Percentiles rank a stretch among this genome's conserved stretches.
Conservation (phyloP, 1,140 invertebrate genomes). For the Leptestheria dahalacensis region DNA sequence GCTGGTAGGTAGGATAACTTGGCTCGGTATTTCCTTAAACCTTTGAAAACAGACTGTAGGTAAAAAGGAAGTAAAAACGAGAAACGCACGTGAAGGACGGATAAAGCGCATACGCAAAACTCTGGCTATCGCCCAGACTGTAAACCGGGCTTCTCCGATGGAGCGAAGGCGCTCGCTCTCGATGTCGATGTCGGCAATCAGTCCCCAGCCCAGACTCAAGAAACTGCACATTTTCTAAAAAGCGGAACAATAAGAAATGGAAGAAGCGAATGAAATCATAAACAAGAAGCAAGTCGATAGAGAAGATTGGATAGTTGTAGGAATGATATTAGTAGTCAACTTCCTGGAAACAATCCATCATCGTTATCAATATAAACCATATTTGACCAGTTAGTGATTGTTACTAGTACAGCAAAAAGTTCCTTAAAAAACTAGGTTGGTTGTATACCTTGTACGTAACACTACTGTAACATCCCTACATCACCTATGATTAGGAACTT, state of each 20-base stretch:
- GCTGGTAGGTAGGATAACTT: slow-evolving; percentile 37
- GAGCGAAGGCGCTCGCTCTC: slow-evolving; percentile 82
- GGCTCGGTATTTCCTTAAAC: slow-evolving; percentile 35
- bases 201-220: slow-evolving; percentile 83
- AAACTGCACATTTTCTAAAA: slow-evolving; percentile 71
- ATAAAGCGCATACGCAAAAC: slow-evolving; percentile 29
- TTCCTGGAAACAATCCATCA: no score
- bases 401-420: no score
- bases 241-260: slow-evolving; percentile 17
- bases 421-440: no score
- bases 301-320: no score
- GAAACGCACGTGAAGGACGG: not conserved
- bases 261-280: not conserved
- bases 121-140: slow-evolving; percentile 75
- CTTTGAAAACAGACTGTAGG: slow-evolving; percentile 27
- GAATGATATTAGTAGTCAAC: no score
- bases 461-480: no score
- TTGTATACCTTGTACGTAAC: no score
- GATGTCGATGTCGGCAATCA: slow-evolving; percentile 90
- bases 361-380: no score
- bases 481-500: no score
- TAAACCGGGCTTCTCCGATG: slow-evolving; percentile 80
- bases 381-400: no score
- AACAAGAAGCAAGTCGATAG: no score
- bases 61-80: no score